Percentiles rank a stretch among this genome's conserved stretches.
phyloP scores from a whole-genome alignment of 2,797 vertebrate genomes.

The Cacajao melanocephalus region DNA sequence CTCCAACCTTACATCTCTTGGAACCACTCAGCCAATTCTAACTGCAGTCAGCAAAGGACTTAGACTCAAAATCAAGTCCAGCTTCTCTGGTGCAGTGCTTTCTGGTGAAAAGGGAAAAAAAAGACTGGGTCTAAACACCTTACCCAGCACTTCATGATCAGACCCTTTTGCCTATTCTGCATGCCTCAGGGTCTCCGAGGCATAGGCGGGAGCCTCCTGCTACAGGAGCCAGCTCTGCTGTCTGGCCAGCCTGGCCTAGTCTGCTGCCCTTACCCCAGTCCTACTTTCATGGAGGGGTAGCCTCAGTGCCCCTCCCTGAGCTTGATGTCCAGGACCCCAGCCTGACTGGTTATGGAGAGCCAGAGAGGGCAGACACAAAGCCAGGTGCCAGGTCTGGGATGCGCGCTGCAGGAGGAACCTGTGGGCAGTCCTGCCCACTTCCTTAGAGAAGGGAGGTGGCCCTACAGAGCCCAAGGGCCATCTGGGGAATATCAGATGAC shows the following conservation, averaged over 20 bases:
- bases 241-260: background rate
- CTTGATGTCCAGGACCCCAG: background rate
- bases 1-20: conserved; percentile 22
- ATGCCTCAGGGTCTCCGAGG: background rate
- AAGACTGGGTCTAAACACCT: background rate
- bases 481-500: background rate
- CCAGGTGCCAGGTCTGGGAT: background rate
- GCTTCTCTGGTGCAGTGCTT: background rate
- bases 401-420: background rate
- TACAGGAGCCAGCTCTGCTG: background rate
- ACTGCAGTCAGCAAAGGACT: background rate
- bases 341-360: background rate
- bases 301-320: background rate
- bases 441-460: background rate
- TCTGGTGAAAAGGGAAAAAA: background rate
- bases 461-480: background rate
- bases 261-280: background rate
- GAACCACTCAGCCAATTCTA: conserved; percentile 29
- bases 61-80: conserved; percentile 42
- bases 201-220: background rate
- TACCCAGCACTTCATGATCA: background rate
- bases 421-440: background rate
- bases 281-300: background rate
- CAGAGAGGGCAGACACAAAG: background rate
- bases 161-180: background rate